A percentile compares a stretch with the other conserved stretches of the same genome.
Conservation (phyloP, 2,113 vertebrate genomes). For the Myanophis thanlyinensis region DNA sequence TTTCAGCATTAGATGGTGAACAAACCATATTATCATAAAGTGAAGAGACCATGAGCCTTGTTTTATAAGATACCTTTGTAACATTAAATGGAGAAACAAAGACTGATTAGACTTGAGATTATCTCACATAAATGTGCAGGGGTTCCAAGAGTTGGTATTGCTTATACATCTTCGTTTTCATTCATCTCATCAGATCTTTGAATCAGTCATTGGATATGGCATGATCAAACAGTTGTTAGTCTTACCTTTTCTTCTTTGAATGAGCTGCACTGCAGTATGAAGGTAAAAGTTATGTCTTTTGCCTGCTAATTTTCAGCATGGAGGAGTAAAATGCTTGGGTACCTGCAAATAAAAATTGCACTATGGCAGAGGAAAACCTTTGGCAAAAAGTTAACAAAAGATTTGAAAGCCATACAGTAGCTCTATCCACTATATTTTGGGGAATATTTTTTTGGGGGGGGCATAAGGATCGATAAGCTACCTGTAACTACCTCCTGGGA, state of each 20-base stretch:
- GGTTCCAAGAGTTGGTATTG: not conserved
- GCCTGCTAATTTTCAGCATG: not conserved
- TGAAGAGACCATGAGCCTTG: not conserved
- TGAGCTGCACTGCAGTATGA: not conserved
- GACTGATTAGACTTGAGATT: not conserved
- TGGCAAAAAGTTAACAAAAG: not conserved
- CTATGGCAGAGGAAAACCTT: not conserved
- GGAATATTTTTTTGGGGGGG: not conserved
- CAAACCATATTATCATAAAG: not conserved
- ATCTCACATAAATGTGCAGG: not conserved
- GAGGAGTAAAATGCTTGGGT: not conserved
- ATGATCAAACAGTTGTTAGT: not conserved
- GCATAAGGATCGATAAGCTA: not conserved
- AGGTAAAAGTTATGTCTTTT: not conserved
- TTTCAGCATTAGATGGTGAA: not conserved
- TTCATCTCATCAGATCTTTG: not conserved
- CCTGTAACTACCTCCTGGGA: not conserved
- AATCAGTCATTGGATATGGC: not conserved
- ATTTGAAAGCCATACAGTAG: not conserved
- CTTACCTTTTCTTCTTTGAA: not conserved
- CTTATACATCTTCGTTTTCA: not conserved
- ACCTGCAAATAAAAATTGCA: not conserved
- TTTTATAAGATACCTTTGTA: not conserved
- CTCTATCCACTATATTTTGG: no score
- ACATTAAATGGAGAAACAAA: not conserved